Conservation (phyloP, 2,113 vertebrate species). For the Tylochromis polylepis region DNA sequence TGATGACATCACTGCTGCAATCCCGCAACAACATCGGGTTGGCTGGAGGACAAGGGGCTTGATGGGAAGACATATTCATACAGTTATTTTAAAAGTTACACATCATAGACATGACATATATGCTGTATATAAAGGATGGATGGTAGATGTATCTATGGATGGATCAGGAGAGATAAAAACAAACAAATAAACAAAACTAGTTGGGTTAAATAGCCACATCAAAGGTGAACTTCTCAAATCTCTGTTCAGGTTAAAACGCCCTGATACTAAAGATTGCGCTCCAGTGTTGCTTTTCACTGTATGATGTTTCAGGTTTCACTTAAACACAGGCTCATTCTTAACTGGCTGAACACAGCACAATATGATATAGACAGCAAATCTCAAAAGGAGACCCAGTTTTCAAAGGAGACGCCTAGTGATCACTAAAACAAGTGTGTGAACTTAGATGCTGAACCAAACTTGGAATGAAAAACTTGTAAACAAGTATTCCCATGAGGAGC, state of each 20-base stretch:
- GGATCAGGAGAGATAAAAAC: not conserved
- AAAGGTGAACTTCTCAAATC: conserved; percentile 40
- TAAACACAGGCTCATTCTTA: conserved; percentile 38
- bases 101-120: not conserved
- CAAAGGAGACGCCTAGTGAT: conserved; percentile 23
- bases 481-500: conserved; percentile 17
- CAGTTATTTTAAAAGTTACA: not conserved
- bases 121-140: not conserved
- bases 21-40: conserved; percentile 53
- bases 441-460: not conserved
- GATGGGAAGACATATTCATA: not conserved
- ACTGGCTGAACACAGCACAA: conserved; percentile 37
- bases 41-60: conserved; percentile 70
- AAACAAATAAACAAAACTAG: not conserved
- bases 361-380: conserved; percentile 23
- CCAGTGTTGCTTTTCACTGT: conserved; percentile 42
- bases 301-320: conserved; percentile 52
- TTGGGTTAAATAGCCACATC: conserved; percentile 31
- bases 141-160: not conserved
- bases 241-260: conserved; percentile 47
- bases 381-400: conserved; percentile 63
- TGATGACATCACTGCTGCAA: conserved; percentile 68
- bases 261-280: conserved; percentile 48
- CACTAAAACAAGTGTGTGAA: conserved; percentile 23
- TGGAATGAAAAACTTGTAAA: conserved; percentile 1